These are phyloP conservation scores for Cephus pygmeus DNA, from an alignment of 2,888 invertebrate species.

Conservation along the genomic window DNA sequence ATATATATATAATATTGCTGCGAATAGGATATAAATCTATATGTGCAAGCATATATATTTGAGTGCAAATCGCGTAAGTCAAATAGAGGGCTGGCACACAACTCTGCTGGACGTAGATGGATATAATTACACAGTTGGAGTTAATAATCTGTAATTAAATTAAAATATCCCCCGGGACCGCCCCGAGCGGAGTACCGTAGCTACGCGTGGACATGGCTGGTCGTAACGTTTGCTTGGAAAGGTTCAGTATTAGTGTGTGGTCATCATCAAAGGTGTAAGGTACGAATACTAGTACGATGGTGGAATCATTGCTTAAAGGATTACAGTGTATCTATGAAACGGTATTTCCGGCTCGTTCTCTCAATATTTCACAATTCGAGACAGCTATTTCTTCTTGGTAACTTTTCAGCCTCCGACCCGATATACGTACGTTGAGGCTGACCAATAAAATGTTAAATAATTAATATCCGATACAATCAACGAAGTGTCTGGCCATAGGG, in stretches of 20 bases:
- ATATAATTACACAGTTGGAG: slow-evolving; percentile 40
- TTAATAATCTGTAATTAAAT: slow-evolving; percentile 46
- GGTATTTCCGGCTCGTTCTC: neutral
- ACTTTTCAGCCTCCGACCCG: neutral
- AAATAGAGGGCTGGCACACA: neutral
- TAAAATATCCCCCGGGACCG: slow-evolving; percentile 35
- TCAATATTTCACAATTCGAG: neutral
- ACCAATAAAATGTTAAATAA: neutral
- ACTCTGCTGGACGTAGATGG: slow-evolving; percentile 26
- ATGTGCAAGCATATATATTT: neutral
- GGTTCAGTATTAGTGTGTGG: neutral
- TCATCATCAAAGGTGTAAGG: neutral
- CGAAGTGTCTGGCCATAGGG: neutral
- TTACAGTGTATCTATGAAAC: too few relatives aligned
- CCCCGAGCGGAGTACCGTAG: slow-evolving; percentile 24
- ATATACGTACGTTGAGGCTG: neutral
- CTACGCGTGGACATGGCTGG: neutral
- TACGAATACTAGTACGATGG: neutral
- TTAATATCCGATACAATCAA: neutral
- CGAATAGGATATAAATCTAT: neutral
- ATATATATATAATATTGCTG: neutral
- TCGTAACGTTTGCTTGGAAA: slow-evolving; percentile 6
- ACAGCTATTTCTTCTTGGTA: neutral
- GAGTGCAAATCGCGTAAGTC: neutral
- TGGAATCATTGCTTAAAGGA: too few relatives aligned